phyloP scores from a whole-genome alignment of 2,797 vertebrate genomes.

The Saxicola maurus region DNA sequence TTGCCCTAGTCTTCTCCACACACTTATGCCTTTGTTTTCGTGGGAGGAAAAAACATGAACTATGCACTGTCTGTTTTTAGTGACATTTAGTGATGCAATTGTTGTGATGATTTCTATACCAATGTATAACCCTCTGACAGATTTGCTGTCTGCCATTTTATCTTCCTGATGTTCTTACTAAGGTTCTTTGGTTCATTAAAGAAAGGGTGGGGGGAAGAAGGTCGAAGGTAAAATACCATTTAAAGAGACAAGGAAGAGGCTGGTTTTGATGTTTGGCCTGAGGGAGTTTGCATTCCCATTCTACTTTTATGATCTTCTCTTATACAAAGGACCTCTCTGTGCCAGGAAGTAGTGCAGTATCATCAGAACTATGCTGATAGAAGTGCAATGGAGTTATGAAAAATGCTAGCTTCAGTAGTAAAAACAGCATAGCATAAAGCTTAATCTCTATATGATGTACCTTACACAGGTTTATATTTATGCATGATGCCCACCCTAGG shows the following conservation, averaged over 20 bases:
- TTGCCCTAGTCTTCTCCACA: not conserved
- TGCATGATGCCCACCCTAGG: not conserved
- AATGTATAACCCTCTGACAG: not conserved
- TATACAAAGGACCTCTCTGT: not conserved
- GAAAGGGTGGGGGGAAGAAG: fast-evolving
- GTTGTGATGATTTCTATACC: not conserved
- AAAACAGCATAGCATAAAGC: not conserved
- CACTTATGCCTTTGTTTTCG: not conserved
- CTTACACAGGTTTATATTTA: not conserved
- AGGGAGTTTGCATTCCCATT: not conserved
- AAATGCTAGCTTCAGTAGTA: not conserved
- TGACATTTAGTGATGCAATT: not conserved
- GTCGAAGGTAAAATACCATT: not conserved
- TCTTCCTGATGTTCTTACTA: not conserved
- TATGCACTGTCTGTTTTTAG: not conserved
- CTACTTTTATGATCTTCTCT: not conserved
- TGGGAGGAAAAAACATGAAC: not conserved
- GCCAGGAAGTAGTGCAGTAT: not conserved
- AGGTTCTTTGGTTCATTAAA: not conserved
- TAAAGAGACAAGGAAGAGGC: not conserved
- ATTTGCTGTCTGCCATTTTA: not conserved
- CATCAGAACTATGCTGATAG: not conserved
- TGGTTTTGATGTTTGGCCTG: not conserved
- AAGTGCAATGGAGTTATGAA: not conserved
- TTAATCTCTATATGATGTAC: not conserved